Evolutionary conservation across 2,113 vertebrate genomes (phyloP), one percentile per base, ranked within the genome.

Genomic region (Sylvilagus bachmani): DNA sequence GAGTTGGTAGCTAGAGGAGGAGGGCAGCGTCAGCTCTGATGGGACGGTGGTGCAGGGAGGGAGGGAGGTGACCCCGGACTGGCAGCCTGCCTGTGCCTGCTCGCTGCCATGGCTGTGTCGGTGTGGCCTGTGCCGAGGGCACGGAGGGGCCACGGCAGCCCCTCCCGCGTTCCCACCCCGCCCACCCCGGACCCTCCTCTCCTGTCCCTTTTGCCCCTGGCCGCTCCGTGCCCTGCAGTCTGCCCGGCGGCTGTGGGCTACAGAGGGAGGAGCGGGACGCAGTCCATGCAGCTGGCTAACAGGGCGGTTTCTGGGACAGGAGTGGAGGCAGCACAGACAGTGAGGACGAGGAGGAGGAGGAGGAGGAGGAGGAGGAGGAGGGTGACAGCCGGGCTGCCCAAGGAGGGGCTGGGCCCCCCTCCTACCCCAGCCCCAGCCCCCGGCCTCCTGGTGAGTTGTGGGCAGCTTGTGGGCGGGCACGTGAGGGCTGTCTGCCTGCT

Each of bases 291-390:
- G 53, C 9, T 16, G 0, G 33, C 55, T 93, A 29, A 93, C 1
- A 1, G 31, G 36, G 13, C 16, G 14, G 9, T 85, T 3, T 91
- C 17, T 55, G 53, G 8, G 53, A 27, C 94, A 98, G 98, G 97
- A 98, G 98, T 9, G 81, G 97, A 58, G 98, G 98, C 75, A 98
- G 98, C 95, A 98, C 98, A 10, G 98, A 98, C 84, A 98, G 98
- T 2, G 98, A 98, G 84, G 98, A 97, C 0, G 98, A 98, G 0
- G 95, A 97, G 5, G 98, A 98, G 4, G 97, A 97, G 0, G 97
- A 97, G 4, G 98, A 97, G 2, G 96, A 98, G 0, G 97, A 98
- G 1, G 97, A 96, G 0, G 97, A 96, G 16, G 95, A 96, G 3
- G 92, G 81, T 0, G 86, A 89, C 12, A 61, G 94, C 38, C 94